A percentile compares a stretch with the other conserved stretches of the same genome.
phyloP scores from a whole-genome alignment of 2,888 invertebrate species.

The Cantharis rufa region DNA sequence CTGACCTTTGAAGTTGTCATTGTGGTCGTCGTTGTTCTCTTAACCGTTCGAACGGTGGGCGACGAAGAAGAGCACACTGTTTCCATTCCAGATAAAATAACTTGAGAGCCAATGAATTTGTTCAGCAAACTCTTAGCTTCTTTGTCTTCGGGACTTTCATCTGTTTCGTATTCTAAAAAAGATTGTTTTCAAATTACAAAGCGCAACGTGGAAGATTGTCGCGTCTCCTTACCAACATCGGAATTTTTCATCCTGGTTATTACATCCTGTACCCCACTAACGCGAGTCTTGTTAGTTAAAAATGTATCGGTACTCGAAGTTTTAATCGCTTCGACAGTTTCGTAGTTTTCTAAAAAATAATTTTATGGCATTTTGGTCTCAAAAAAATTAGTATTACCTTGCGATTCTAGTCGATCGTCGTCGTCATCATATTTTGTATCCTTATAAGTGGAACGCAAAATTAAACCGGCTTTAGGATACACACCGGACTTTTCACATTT shows the following conservation, averaged over 20 bases:
- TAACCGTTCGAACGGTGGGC: conserved; percentile 31
- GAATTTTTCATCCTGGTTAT: conserved; percentile 74
- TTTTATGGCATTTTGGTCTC: background rate
- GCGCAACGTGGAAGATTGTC: background rate
- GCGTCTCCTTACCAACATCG: conserved; percentile 62
- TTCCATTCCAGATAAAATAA: conserved; percentile 80
- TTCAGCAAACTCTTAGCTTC: conserved; percentile 78
- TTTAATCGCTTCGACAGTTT: conserved; percentile 4
- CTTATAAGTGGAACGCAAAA: conserved; percentile 63
- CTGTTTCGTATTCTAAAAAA: conserved; percentile 63
- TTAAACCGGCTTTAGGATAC: conserved; percentile 77
- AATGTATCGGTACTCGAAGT: conserved; percentile 61
- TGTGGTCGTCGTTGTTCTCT: conserved; percentile 40
- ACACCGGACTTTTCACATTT: conserved; percentile 60
- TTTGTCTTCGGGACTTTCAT: conserved; percentile 68
- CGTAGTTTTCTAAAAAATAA: conserved; percentile 8
- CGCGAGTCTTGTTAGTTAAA: conserved; percentile 71
- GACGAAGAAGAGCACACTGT: conserved; percentile 40
- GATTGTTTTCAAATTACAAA: background rate
- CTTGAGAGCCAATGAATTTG: conserved; percentile 82
- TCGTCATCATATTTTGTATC: background rate
- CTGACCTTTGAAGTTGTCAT: conserved; percentile 39
- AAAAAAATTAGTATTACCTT: conserved; percentile 33
- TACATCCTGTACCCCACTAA: conserved; percentile 76
- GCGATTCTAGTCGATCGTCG: background rate